phyloP scores from a whole-genome alignment of 2,888 invertebrate genomes.

The Cecidostiba fungosa region DNA sequence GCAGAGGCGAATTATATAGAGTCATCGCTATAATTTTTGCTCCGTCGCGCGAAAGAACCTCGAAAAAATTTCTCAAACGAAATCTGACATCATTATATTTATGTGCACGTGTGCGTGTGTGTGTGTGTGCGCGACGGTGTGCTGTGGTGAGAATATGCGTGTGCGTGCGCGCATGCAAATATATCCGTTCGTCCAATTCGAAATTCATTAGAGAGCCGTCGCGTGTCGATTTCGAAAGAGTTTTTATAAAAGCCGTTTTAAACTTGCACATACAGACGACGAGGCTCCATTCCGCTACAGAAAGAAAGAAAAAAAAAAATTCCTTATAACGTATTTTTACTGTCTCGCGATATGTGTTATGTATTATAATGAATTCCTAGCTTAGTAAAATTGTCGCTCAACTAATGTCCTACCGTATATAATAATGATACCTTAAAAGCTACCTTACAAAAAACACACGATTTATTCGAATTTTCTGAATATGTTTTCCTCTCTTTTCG shows the following conservation, averaged over 20 bases:
- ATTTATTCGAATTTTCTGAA: constrained; percentile 44
- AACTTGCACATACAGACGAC: background rate
- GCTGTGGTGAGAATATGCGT: background rate
- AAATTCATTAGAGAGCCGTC: constrained; percentile 51
- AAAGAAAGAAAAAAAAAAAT: constrained; percentile 17
- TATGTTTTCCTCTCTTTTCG: constrained; percentile 65
- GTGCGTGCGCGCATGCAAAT: constrained; percentile 37
- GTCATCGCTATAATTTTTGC: constrained; percentile 50
- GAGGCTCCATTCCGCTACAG: constrained; percentile 42
- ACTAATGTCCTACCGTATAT: constrained; percentile 60
- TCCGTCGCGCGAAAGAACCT: constrained; percentile 24
- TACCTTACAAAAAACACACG: constrained; percentile 55
- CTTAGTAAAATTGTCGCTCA: constrained; percentile 63
- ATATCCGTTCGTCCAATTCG: constrained; percentile 29
- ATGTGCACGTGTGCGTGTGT: background rate
- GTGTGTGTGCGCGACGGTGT: background rate
- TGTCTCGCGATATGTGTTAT: constrained; percentile 36
- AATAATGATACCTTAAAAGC: constrained; percentile 59
- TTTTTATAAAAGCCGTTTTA: constrained; percentile 16
- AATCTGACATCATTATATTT: constrained; percentile 44
- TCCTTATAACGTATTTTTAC: constrained; percentile 35
- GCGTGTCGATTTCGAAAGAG: constrained; percentile 56
- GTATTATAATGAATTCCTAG: constrained; percentile 49
- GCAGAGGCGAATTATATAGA: constrained; percentile 10
- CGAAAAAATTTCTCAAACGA: constrained; percentile 47